A percentile compares a stretch with the other conserved stretches of the same genome.
Conservation (phyloP, 2,113 vertebrate species). For the Melanotaenia duboulayi region DNA sequence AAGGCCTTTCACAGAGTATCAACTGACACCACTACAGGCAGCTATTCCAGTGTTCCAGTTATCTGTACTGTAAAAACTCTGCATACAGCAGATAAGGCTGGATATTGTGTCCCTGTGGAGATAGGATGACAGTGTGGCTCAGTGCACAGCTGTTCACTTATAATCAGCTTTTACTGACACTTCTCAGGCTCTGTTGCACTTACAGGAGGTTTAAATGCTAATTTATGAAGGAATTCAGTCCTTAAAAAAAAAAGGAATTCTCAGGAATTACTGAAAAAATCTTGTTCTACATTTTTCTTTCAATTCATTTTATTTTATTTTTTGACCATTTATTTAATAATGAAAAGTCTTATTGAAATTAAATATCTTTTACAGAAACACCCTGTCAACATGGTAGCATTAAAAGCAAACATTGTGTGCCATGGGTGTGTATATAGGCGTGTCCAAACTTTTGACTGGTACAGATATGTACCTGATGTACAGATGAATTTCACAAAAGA, state of each 20-base stretch:
- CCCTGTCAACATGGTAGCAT: too few species aligned
- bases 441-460: too few species aligned
- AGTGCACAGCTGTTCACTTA: background rate
- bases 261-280: too few species aligned
- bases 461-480: too few species aligned
- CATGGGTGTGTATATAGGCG: too few species aligned
- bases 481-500: too few species aligned
- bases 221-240: background rate
- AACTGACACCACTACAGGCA: constrained; percentile 39
- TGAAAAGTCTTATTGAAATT: too few species aligned
- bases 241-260: too few species aligned
- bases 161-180: background rate
- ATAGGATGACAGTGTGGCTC: constrained; percentile 35
- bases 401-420: too few species aligned
- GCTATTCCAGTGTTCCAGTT: background rate
- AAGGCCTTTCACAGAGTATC: constrained; percentile 60
- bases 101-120: constrained; percentile 30
- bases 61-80: constrained; percentile 1
- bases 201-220: background rate
- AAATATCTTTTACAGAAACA: too few species aligned
- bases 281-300: background rate
- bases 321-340: background rate
- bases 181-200: background rate
- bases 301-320: background rate
- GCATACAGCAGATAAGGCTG: constrained; percentile 34